These are phyloP conservation scores for Coelinius sp. DNA, from an alignment of 2,888 invertebrate species.

Conservation along the genomic window DNA sequence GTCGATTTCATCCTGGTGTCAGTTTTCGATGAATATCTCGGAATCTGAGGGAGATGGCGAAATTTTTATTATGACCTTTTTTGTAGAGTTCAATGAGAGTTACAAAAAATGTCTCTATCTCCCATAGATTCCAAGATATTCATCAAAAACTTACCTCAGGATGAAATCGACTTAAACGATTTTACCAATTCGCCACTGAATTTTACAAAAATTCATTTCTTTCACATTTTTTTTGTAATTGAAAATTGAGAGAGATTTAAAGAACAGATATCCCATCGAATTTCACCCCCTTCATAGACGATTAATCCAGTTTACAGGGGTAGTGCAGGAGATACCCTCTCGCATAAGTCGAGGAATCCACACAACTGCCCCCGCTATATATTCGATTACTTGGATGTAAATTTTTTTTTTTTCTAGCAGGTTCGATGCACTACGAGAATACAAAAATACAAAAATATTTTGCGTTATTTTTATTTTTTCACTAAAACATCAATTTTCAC, in stretches of 20 bases:
- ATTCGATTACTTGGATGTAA: constrained; percentile 59
- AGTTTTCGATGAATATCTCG: no score
- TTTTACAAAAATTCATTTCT: background rate
- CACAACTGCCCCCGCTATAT: constrained; percentile 68
- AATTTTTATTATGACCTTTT: no score
- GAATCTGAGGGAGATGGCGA: no score
- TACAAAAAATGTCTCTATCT: no score
- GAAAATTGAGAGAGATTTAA: constrained; percentile 1
- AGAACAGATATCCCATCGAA: constrained; percentile 18
- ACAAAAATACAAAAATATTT: background rate
- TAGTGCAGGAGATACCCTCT: constrained; percentile 54
- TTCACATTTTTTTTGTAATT: background rate
- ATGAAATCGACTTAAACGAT: no score
- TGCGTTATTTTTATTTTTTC: no score
- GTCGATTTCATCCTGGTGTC: background rate
- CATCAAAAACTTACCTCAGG: no score
- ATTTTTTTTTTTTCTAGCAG: constrained; percentile 11
- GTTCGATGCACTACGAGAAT: constrained; percentile 6
- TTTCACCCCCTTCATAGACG: constrained; percentile 65
- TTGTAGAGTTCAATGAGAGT: no score
- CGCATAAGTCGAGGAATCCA: constrained; percentile 68
- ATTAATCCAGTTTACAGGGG: constrained; percentile 71
- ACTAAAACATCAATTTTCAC: background rate
- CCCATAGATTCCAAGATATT: no score
- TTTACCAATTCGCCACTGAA: background rate